A percentile compares a stretch with the other conserved stretches of the same genome.
phyloP scores from a whole-genome alignment of 2,113 vertebrate species.

The Australoheros scitulus region DNA sequence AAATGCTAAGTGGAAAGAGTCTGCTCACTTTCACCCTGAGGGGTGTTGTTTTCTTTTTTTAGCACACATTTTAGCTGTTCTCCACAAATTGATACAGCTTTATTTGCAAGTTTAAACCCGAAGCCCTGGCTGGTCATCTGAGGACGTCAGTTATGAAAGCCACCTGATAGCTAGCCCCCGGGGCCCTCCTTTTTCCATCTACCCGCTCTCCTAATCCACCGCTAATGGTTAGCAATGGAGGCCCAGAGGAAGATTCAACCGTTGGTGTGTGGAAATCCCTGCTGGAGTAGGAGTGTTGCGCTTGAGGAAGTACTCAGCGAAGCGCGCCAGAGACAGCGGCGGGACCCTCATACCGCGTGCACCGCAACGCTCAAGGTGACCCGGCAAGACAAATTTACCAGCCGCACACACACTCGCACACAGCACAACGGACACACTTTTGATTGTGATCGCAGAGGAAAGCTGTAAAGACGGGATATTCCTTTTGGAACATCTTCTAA shows the following conservation, averaged over 20 bases:
- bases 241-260: conserved; percentile 72
- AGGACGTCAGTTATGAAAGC: conserved; percentile 52
- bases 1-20: not conserved
- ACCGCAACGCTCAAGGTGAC: conserved; percentile 78
- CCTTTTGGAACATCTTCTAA: conserved; percentile 40
- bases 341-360: conserved; percentile 62
- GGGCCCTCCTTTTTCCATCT: conserved; percentile 57
- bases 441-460: conserved; percentile 54
- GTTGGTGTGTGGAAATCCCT: conserved; percentile 78
- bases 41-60: conserved; percentile 18
- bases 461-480: conserved; percentile 58
- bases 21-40: not conserved
- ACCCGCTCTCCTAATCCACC: conserved; percentile 75
- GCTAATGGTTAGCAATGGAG: conserved; percentile 80
- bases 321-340: conserved; percentile 73
- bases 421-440: conserved; percentile 42
- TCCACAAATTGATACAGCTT: not conserved
- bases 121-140: conserved; percentile 42
- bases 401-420: conserved; percentile 17
- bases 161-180: conserved; percentile 63
- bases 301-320: conserved; percentile 81
- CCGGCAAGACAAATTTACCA: conserved; percentile 59
- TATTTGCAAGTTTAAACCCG: conserved; percentile 24
- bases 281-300: conserved; percentile 78
- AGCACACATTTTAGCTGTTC: not conserved